Percentiles rank a stretch among this genome's conserved stretches.
Evolutionary conservation across 2,113 vertebrate genomes (phyloP).

Genomic region (Chionomys nivalis): DNA sequence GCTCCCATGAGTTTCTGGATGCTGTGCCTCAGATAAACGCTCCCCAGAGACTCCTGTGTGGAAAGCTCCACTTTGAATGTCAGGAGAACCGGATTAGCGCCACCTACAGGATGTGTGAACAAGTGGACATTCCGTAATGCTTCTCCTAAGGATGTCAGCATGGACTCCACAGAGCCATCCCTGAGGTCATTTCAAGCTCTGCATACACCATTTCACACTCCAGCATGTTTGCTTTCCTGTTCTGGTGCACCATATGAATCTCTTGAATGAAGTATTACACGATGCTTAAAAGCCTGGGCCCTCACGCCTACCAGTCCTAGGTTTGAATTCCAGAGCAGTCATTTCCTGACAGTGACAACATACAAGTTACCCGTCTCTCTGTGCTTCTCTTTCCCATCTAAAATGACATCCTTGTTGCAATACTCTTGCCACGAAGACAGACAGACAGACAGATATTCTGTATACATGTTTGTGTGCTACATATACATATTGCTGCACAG

Average conservation of each 20-base stretch:
- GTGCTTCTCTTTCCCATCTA: background rate
- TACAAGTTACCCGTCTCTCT: background rate
- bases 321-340: background rate
- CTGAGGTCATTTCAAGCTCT: constrained; percentile 2
- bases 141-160: background rate
- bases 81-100: background rate
- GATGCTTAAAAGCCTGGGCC: background rate
- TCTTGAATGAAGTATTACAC: background rate
- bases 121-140: background rate
- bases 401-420: background rate
- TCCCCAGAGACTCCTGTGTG: background rate
- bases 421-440: background rate
- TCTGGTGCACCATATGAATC: background rate
- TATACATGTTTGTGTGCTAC: background rate
- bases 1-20: background rate
- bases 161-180: background rate
- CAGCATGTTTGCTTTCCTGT: background rate
- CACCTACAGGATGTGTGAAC: background rate
- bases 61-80: background rate
- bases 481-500: background rate
- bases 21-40: background rate
- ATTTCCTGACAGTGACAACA: background rate
- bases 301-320: too few species aligned
- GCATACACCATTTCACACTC: background rate
- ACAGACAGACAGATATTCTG: background rate